phyloP scores from a whole-genome alignment of 2,888 invertebrate species.

The Limnephilus rhombicus region DNA sequence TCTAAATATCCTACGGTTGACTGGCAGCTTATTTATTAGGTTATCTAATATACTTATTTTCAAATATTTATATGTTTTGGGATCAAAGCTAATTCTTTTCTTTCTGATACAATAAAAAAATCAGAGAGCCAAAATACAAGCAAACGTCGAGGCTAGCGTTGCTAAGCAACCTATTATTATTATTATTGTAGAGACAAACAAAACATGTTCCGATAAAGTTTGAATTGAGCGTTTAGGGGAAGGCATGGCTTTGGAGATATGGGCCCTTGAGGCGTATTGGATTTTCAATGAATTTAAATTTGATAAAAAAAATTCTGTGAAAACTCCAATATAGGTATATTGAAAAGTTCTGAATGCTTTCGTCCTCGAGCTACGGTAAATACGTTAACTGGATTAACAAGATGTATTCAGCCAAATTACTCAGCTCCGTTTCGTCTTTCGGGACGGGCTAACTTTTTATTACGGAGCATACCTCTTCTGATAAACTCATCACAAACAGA shows the following conservation, averaged over 20 bases:
- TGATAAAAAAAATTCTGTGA: not conserved
- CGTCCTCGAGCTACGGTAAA: not conserved
- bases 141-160: too few relatives aligned
- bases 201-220: not conserved
- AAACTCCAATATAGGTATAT: not conserved
- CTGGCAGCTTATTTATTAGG: too few relatives aligned
- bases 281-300: not conserved
- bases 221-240: constrained; percentile 3
- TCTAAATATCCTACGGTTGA: too few relatives aligned
- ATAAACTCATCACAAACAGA: not conserved
- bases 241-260: not conserved
- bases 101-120: too few relatives aligned
- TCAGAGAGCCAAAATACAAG: too few relatives aligned
- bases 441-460: constrained; percentile 45
- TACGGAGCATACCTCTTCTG: not conserved
- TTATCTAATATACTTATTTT: too few relatives aligned
- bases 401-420: constrained; percentile 52
- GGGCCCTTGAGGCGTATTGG: not conserved
- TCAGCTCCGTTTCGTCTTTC: constrained; percentile 19
- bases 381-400: constrained; percentile 21
- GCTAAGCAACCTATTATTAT: too few relatives aligned
- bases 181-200: not conserved
- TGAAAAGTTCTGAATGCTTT: constrained; percentile 11
- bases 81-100: too few relatives aligned
- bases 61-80: too few relatives aligned